Percentiles rank a stretch among this genome's conserved stretches.
These are phyloP conservation scores for Sinocyclocheilus rhinocerous DNA, from an alignment of 2,113 vertebrate species.

Conservation along the genomic window DNA sequence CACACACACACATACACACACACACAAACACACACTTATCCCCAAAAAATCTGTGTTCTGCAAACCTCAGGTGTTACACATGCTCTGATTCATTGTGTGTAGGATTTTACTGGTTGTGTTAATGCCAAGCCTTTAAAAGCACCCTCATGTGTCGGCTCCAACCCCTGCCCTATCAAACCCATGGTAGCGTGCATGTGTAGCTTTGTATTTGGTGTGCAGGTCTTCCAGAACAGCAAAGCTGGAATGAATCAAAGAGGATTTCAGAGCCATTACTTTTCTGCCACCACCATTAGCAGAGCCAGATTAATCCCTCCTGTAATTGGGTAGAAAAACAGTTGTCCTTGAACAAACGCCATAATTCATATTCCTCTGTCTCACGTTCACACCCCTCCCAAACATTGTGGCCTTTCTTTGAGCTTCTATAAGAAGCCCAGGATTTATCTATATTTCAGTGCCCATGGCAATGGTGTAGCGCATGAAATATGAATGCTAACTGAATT, in stretches of 20 bases:
- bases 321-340: conserved; percentile 44
- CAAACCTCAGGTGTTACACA: neutral
- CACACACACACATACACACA: neutral
- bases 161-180: conserved; percentile 4
- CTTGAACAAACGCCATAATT: conserved; percentile 43
- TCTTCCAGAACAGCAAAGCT: conserved; percentile 39
- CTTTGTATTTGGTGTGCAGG: conserved; percentile 44
- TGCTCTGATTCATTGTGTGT: neutral
- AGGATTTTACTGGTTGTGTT: conserved; percentile 8
- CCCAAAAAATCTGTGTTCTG: neutral
- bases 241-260: conserved; percentile 41
- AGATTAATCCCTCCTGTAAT: conserved; percentile 53
- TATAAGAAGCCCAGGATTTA: neutral
- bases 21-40: neutral
- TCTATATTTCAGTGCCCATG: conserved; percentile 50
- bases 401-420: neutral
- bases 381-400: neutral
- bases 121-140: conserved; percentile 5
- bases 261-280: conserved; percentile 27
- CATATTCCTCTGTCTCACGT: conserved; percentile 29
- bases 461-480: conserved; percentile 44
- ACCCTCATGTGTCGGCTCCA: conserved; percentile 4
- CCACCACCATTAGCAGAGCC: conserved; percentile 37
- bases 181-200: neutral
- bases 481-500: conserved; percentile 57